Base-by-base conservation (phyloP, 2,113 vertebrate genomes). In the Dinomys branickii region DNA sequence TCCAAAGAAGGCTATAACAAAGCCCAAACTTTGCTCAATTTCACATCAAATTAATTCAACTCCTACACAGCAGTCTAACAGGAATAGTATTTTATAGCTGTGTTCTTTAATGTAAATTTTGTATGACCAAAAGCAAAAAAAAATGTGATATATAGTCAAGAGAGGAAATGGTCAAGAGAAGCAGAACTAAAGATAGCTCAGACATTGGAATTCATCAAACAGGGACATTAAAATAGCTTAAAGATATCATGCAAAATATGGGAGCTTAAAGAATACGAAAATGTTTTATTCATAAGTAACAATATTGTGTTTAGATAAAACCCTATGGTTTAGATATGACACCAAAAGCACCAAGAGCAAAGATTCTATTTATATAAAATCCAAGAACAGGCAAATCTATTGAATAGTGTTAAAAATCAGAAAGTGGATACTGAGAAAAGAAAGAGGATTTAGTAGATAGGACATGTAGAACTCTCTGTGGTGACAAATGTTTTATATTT, bases 1-100 rank as follows among this genome's bases (percentile, higher is more conserved):
- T 73, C 63, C 38, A 84, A 65, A 35, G 22, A 77, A 96, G 50
- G 19, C 24, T 63, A 86, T 0, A 24, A 50, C 54, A 73, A 88
- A 91, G 35, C 63, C 77, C 91, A 93, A 83, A 87, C n/a, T 38
- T 59, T 73, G 24, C 44, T 96, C 69, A 54, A 8, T 65, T 88
- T 54, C 90, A 69, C 47, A 77, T 67, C 58, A 67, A 87, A 33
- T 61, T 82, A 82, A 67, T 35, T 52, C 82, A 94, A 20, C 11
- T 7, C 52, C 69, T 82, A 54, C 1, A 44, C 26, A 80, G 38
- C 5, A 78, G 50, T 35, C 35, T 58, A 33, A 67, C 12, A 85
- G 41, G 89, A 94, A 67, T 30, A 28, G 30, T 61, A 41, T 81
- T 91, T 85, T 67, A 67, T 67, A 20, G 80, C 63, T 88, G 14